Base-by-base conservation (phyloP, 2,113 vertebrate species). In the Anseranas semipalmata region DNA sequence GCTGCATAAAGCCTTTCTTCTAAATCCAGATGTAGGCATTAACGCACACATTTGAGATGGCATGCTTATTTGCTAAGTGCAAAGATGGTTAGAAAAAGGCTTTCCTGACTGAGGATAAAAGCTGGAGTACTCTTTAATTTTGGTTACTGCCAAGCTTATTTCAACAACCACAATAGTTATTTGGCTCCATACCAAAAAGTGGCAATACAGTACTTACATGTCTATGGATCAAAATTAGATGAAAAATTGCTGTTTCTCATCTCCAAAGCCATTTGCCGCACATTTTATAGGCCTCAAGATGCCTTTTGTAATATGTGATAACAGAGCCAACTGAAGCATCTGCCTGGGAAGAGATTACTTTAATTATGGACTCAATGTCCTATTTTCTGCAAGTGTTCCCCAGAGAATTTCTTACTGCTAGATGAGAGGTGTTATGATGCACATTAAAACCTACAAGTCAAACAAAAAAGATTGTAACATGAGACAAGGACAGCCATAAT, bases 331-430 rank as follows among this genome's bases (percentile, higher is more conserved):
- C 97, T 94, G 97, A 98, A 98, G 98, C 98, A 98, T 98, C 98
- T 98, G 98, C 98, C 97, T 97, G 97, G 97, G 91, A 98, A 98
- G 98, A 98, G 98, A 98, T 98, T 98, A 98, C 97, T 98, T 98
- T 98, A 98, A 98, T 98, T 98, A 98, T 98, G 97, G 98, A 97
- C 98, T 98, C 98, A 98, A 92, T 98, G 98, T 98, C 98, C 97
- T 98, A 98, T 98, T 98, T 98, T 98, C 97, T 97, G 97, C 97
- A 97, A 98, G 98, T 97, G 97, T 96, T 98, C 98, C 97, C 98
- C 73, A 90, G 98, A 98, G 98, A 97, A 94, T 89, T 95, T 95
- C 97, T 97, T 98, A 81, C 95, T 97, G 94, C 96, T 21, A 95
- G 93, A 97, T 93, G 89, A 98, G 97, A 98, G 96, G 96, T 97